Base-by-base conservation (phyloP, 2,797 vertebrate species). In the Rachycentron canadum region DNA sequence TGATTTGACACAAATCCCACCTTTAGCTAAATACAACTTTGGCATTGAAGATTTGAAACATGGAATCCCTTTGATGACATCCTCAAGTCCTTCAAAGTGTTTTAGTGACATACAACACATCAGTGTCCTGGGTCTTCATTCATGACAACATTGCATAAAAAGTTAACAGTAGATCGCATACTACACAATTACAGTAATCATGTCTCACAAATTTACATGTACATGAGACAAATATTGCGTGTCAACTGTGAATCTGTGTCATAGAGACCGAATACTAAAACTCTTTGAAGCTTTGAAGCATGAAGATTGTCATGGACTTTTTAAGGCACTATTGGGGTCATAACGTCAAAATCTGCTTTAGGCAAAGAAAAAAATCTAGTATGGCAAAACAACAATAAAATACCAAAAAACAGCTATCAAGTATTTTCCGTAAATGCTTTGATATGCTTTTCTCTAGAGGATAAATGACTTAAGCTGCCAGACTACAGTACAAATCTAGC, bases 391-490 rank as follows among this genome's bases (percentile, higher is more conserved):
- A 70, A 50, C 45, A 57, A 43, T 57, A 57, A 67, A 55, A 38
- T 17, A 57, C 38, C 50, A 32, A 73, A 75, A 61, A 76, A 55
- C 25, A 81, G 65, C 74, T 28, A 85, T 88, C 82, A 91, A 89
- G 84, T 92, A 89, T 85, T 85, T 84, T 85, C 83, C 66, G 19
- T 83, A 86, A 83, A 85, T 79, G 80, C 64, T 81, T 81, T 57
- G 67, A 81, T 83, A 86, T 77, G 64, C 74, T 59, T 87, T 76
- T 64, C 58, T 62, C 34, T 78, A 38, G 45, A 86, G 82, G 78
- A 90, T 85, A 87, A 84, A 84, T 63, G 81, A 81, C 34, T 75
- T 26, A 88, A 92, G 84, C 80, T 90, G 83, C 85, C 77, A 36
- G 45, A 86, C 85, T 86, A 86, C 69, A 82, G 77, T 84, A 90